phyloP scores from a whole-genome alignment of 2,797 vertebrate genomes.

The Falco columbarius region DNA sequence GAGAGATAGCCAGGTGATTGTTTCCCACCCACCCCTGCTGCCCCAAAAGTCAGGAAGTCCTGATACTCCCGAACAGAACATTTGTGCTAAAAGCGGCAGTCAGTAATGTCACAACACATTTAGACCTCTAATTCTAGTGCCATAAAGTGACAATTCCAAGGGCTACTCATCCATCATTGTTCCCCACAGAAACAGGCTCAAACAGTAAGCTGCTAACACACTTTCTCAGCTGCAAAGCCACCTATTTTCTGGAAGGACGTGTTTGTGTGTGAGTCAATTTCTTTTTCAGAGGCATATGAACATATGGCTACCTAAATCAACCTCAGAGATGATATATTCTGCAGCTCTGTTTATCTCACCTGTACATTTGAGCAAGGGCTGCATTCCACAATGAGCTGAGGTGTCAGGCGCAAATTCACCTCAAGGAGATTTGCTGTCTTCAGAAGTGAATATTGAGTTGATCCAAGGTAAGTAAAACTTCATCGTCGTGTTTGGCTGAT shows the following conservation, averaged over 20 bases:
- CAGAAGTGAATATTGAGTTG: background rate
- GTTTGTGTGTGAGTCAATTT: background rate
- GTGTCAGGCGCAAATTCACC: background rate
- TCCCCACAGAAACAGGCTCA: background rate
- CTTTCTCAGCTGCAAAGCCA: background rate
- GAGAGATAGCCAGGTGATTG: background rate
- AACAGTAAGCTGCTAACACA: rapidly evolving
- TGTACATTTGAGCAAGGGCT: rapidly evolving
- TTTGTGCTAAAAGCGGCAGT: background rate
- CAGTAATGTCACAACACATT: background rate
- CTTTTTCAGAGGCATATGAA: background rate
- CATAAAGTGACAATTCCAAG: background rate
- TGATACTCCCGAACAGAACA: background rate
- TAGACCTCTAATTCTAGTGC: background rate
- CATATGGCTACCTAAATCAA: background rate
- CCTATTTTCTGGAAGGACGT: background rate
- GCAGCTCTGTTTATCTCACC: background rate
- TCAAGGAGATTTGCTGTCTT: background rate
- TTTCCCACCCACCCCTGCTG: background rate
- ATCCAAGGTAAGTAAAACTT: background rate
- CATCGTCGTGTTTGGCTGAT: background rate
- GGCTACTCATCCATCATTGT: background rate
- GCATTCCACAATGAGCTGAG: background rate
- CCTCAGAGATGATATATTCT: rapidly evolving
- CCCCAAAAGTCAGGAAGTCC: background rate